Evolutionary conservation across 2,113 vertebrate genomes (phyloP).

Genomic region (Nansenia antarctica): DNA sequence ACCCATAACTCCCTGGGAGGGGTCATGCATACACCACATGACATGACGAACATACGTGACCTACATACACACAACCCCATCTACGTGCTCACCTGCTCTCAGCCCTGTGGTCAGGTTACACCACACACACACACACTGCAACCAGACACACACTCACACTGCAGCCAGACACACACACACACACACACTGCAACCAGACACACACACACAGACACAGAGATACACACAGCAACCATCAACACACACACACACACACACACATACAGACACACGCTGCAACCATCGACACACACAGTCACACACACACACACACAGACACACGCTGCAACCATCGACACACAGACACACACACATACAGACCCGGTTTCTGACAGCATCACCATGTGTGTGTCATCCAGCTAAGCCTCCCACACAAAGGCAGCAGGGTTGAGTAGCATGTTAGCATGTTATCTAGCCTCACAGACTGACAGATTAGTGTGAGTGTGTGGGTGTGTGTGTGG

Average conservation of each 20-base stretch:
- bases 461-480: not conserved
- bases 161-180: no score
- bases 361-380: no score
- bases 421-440: not conserved
- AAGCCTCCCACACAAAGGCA: not conserved
- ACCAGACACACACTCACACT: constrained; percentile 4
- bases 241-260: no score
- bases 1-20: not conserved
- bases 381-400: no score
- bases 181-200: not conserved
- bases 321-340: not conserved
- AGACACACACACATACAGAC: no score
- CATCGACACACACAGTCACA: not conserved
- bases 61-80: not conserved
- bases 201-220: not conserved
- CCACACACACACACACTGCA: not conserved
- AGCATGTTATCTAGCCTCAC: not conserved
- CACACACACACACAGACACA: not conserved
- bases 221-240: not conserved
- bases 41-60: constrained; percentile 9
- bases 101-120: no score
- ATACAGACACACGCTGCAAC: not conserved
- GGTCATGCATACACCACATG: not conserved
- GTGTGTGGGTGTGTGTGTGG: not conserved
- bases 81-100: no score